These are phyloP conservation scores for Cetonia aurata DNA, from an alignment of 2,888 invertebrate genomes.

Conservation along the genomic window DNA sequence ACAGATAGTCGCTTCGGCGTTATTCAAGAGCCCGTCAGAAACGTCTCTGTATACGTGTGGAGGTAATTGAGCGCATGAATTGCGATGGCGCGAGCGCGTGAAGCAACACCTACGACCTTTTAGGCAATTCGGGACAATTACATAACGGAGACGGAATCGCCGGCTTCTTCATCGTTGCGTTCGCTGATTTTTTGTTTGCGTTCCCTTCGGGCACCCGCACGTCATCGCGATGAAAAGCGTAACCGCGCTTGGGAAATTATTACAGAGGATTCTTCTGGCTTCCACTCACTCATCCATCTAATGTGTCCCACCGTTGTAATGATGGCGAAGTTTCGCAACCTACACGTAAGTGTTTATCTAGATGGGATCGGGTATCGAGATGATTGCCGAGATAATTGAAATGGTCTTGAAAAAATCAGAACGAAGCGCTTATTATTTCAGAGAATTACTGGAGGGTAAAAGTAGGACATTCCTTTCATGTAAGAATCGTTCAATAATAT, in stretches of 20 bases:
- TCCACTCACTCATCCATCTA: too few relatives aligned
- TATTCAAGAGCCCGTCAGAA: slow-evolving; percentile 54
- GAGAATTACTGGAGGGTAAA: too few relatives aligned
- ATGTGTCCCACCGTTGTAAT: too few relatives aligned
- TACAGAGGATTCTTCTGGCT: too few relatives aligned
- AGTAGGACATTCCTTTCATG: too few relatives aligned
- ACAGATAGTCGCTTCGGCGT: slow-evolving; percentile 45
- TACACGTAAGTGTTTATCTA: too few relatives aligned
- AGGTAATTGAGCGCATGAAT: slow-evolving; percentile 57
- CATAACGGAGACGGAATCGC: slow-evolving; percentile 22
- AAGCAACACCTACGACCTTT: slow-evolving; percentile 61
- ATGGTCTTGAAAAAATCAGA: background rate
- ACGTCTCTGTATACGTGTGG: slow-evolving; percentile 7
- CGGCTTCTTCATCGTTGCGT: background rate
- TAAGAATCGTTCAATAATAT: too few relatives aligned
- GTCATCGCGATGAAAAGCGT: too few relatives aligned
- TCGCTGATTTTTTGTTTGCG: too few relatives aligned
- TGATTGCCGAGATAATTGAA: background rate
- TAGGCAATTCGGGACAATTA: slow-evolving; percentile 52
- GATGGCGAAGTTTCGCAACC: too few relatives aligned
- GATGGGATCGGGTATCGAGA: background rate
- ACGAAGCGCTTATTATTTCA: background rate
- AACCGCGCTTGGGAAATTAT: background rate
- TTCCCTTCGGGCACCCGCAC: background rate
- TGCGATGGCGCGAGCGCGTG: slow-evolving; percentile 52